Evolutionary conservation across 2,888 invertebrate genomes (phyloP).

Genomic region (Heteromyza rotundicornis): DNA sequence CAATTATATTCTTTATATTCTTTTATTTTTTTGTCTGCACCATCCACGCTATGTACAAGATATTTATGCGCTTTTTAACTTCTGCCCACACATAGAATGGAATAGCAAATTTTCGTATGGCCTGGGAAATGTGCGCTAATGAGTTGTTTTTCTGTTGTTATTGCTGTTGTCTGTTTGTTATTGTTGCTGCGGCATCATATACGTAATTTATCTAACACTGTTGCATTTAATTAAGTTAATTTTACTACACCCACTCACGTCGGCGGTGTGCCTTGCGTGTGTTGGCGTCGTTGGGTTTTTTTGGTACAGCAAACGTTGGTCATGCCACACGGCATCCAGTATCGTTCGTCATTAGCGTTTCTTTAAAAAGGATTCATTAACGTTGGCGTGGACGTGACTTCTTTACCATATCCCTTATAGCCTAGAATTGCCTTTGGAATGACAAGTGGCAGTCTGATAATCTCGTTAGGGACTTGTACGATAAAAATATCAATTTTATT

Average conservation of each 20-base stretch:
- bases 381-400: not conserved
- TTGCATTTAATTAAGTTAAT: constrained; percentile 10
- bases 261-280: too few relatives aligned
- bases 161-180: not conserved
- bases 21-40: not conserved
- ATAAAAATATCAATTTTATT: too few relatives aligned
- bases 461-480: too few relatives aligned
- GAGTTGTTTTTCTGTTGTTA: not conserved
- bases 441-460: too few relatives aligned
- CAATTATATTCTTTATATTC: not conserved
- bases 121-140: not conserved
- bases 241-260: not conserved
- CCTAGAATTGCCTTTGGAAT: too few relatives aligned
- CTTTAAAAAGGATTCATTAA: not conserved
- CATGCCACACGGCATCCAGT: too few relatives aligned
- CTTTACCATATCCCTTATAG: too few relatives aligned
- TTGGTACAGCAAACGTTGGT: too few relatives aligned
- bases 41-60: not conserved
- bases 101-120: not conserved
- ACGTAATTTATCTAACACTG: constrained; percentile 1
- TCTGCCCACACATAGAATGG: too few relatives aligned
- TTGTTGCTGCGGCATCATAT: not conserved
- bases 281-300: too few relatives aligned
- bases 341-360: not conserved
- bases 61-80: too few relatives aligned